Evolutionary conservation across 30 jellyfish, hydroid and myxozoan species (phyloP).

Genomic region (Rhopilema esculentum): DNA sequence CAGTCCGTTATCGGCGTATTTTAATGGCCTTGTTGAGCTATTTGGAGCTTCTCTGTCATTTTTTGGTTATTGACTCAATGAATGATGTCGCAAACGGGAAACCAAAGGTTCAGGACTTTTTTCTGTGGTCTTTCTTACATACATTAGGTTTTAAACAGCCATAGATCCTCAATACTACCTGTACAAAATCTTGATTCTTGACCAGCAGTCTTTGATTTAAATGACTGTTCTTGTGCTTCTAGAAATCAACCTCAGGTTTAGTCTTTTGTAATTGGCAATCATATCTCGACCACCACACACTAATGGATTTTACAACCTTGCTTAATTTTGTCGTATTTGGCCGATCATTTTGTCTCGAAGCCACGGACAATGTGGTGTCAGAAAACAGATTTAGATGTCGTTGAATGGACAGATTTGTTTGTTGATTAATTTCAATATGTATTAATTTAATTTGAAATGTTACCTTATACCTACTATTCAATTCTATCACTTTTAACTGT

Average conservation of each 20-base stretch:
- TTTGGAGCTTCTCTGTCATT: background rate
- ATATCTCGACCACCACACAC: too few relatives aligned
- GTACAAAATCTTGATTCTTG: too few relatives aligned
- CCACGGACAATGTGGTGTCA: too few relatives aligned
- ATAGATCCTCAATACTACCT: background rate
- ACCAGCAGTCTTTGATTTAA: background rate
- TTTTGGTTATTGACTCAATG: background rate
- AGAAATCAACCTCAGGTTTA: too few relatives aligned
- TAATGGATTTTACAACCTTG: too few relatives aligned
- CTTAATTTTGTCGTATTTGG: too few relatives aligned
- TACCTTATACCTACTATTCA: background rate
- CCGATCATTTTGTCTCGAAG: too few relatives aligned
- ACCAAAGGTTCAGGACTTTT: background rate
- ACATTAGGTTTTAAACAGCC: background rate
- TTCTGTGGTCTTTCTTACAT: background rate
- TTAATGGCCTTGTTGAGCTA: background rate
- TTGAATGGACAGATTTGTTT: too few relatives aligned
- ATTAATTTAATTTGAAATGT: background rate
- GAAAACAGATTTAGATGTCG: too few relatives aligned
- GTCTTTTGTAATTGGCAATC: too few relatives aligned
- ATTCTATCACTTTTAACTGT: background rate
- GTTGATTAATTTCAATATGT: too few relatives aligned
- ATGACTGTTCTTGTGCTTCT: background rate
- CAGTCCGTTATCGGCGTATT: background rate
- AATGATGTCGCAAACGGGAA: background rate